Percentiles rank a stretch among this genome's conserved stretches.
phyloP scores from a whole-genome alignment of 53 echinoderm and acorn worm species.

The Paracentrotus lividus region DNA sequence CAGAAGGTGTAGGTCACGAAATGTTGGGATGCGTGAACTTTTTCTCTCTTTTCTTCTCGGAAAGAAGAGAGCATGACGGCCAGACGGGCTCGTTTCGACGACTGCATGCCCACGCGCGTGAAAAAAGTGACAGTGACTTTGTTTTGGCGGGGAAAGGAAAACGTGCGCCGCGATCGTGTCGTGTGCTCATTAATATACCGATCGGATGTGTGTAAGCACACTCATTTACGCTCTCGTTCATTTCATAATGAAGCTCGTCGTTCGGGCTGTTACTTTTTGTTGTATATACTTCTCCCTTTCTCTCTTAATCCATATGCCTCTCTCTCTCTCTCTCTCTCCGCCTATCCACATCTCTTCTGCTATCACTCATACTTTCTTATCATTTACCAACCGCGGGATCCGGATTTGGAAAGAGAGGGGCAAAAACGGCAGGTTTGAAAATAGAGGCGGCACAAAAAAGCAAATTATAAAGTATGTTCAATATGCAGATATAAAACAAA shows the following conservation, averaged over 20 bases:
- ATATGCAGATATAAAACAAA: no score
- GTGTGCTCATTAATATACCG: slow-evolving; percentile 29
- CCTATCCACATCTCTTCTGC: neutral
- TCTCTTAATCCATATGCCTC: neutral
- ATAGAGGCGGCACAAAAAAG: no score
- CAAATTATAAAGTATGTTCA: no score
- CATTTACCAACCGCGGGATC: no score
- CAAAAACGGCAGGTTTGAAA: no score
- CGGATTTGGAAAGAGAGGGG: no score
- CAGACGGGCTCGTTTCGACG: neutral
- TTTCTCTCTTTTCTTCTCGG: neutral
- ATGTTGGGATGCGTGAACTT: slow-evolving; percentile 25
- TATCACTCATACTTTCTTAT: neutral
- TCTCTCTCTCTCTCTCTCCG: neutral
- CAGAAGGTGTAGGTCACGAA: slow-evolving; percentile 32
- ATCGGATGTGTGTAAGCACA: slow-evolving; percentile 36
- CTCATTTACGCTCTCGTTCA: slow-evolving; percentile 18
- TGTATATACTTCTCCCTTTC: neutral
- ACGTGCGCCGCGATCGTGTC: slow-evolving; percentile 21
- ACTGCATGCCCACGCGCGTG: slow-evolving; percentile 41
- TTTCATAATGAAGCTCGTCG: neutral
- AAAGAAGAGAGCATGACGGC: neutral
- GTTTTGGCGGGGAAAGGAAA: slow-evolving; percentile 48
- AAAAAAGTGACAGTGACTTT: slow-evolving; percentile 55
- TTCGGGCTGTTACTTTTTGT: no score